Conservation (phyloP, 2,888 invertebrate genomes). For the Archips crataeganus region DNA sequence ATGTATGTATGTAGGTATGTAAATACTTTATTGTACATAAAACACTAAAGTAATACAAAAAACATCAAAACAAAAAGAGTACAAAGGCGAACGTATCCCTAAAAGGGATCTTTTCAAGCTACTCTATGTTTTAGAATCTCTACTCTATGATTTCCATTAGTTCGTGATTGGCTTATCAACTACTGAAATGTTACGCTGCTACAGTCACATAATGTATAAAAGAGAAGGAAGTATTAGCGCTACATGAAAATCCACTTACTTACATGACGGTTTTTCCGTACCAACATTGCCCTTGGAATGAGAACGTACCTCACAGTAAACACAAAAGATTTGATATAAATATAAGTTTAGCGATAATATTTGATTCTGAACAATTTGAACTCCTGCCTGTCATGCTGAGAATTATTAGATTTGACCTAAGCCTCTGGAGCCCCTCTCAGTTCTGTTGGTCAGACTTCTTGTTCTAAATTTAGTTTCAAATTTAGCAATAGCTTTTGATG, state of each 20-base stretch:
- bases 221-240: conserved; percentile 19
- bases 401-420: too few species aligned
- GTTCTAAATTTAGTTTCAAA: too few species aligned
- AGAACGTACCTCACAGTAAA: not conserved
- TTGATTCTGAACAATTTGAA: not conserved
- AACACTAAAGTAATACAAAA: too few species aligned
- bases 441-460: too few species aligned
- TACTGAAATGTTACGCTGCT: conserved; percentile 24
- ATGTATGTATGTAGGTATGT: too few species aligned
- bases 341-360: not conserved
- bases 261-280: conserved; percentile 27
- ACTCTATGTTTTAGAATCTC: not conserved
- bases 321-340: not conserved
- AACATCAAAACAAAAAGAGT: too few species aligned
- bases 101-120: too few species aligned
- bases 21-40: too few species aligned
- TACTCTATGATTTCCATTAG: too few species aligned
- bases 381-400: not conserved
- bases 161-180: conserved; percentile 34
- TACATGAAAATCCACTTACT: conserved; percentile 39
- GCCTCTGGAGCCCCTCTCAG: too few species aligned
- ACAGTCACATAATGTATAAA: conserved; percentile 14
- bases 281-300: conserved; percentile 8
- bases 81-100: too few species aligned
- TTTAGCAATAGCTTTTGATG: too few species aligned